Base-by-base conservation (phyloP, 2,888 invertebrate genomes). In the Neocrepidodera transversa region DNA sequence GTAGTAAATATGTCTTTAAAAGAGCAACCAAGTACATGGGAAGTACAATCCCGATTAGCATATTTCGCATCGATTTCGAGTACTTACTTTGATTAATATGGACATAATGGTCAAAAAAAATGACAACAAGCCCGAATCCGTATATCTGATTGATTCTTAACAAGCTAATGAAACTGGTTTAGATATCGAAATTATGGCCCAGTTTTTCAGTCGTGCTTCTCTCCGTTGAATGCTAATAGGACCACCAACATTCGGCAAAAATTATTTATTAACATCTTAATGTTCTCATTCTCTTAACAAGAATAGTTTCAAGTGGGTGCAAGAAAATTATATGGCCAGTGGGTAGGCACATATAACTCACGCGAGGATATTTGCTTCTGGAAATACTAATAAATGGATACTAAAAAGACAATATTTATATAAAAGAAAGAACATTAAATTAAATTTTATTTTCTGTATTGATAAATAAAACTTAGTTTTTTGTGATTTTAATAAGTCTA, bases 151-250 rank as follows among this genome's bases (percentile, higher is more conserved):
- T 66, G 69, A 68, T 68, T 69, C 65, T 69, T 68, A 68, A 64
- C 69, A 67, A 67, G 68, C 66, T 69, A 71, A 70, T 71, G 68
- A 70, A 73, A 72, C 73, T 66, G 73, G 73, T 73, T 73, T 71
- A 71, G 68, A 70, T 71, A 71, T 71, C 68, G 69, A 69, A 71
- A 69, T 71, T 71, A 73, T 73, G 69, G 70, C 66, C 70, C 69
- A 71, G 70, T 74, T 72, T 69, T 70, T 72, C 65, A 64, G 61
- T 59, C 52, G 57, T 30, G 50, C 60, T 65, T 64, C 70, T 68
- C 66, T 68, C 66, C 62, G 68, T 62, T 72, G 71, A 72, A 74
- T 75, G 67, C 70, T 72, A 74, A 76, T 74, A 73, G 72, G 74
- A 75, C 75, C 74, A 75, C 75, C 75, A 69, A 64, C 67, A 67